phyloP scores from a whole-genome alignment of 2,113 vertebrate species.

The Sterrhoptilus dennistouni region DNA sequence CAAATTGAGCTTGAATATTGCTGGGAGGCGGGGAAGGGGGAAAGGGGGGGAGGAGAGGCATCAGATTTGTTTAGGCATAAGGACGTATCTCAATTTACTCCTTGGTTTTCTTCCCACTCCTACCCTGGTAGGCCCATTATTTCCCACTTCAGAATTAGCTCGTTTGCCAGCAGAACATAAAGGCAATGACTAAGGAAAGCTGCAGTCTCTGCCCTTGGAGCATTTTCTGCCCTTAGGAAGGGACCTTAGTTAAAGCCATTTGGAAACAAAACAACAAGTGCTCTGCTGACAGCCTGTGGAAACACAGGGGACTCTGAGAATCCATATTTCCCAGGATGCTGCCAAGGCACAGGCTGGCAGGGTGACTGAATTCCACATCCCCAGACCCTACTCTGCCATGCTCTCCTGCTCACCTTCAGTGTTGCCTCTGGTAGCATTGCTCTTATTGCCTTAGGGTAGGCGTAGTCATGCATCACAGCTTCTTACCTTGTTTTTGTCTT shows the following conservation, averaged over 20 bases:
- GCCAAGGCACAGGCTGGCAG: background rate
- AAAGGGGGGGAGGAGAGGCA: background rate
- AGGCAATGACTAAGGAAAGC: background rate
- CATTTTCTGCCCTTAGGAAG: background rate
- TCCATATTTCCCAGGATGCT: background rate
- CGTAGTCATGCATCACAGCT: background rate
- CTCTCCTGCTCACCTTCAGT: background rate
- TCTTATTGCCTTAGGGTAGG: background rate
- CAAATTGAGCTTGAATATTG: background rate
- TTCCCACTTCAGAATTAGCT: conserved; percentile 8
- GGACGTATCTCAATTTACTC: background rate
- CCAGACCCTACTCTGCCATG: background rate
- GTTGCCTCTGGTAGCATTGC: background rate
- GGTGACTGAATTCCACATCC: background rate
- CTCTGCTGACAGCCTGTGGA: background rate
- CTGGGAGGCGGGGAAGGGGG: background rate
- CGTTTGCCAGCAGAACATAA: conserved; percentile 20
- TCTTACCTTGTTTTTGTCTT: background rate
- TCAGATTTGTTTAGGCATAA: conserved; percentile 14
- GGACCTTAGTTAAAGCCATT: background rate
- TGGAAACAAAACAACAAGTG: conserved; percentile 10
- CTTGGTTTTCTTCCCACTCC: conserved; percentile 1
- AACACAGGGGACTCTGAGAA: background rate
- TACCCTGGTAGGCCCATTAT: background rate
- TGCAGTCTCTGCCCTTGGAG: background rate